A percentile compares a stretch with the other conserved stretches of the same genome.
Conservation (phyloP, 2,888 invertebrate genomes). For the Meta bourneti region DNA sequence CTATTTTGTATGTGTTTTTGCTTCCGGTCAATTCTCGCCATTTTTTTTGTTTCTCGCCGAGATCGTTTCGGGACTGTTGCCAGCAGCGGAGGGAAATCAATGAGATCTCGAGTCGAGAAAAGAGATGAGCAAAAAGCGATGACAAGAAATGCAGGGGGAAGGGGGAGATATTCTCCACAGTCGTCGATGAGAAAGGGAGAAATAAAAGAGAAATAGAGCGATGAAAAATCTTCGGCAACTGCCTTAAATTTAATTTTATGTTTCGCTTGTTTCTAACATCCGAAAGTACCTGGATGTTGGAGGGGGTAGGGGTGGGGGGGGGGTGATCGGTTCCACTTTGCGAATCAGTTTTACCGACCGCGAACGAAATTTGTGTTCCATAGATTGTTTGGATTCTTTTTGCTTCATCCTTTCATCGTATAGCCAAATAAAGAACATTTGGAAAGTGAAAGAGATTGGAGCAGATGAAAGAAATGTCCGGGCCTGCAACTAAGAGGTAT, state of each 20-base stretch:
- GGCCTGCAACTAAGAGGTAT: neutral
- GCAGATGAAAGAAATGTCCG: neutral
- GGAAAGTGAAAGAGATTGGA: neutral
- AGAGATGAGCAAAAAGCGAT: conserved; percentile 23
- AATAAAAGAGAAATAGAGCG: conserved; percentile 38
- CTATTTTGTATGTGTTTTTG: neutral
- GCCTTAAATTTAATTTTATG: conserved; percentile 70
- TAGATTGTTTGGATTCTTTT: conserved; percentile 51
- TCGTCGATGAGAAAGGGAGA: neutral
- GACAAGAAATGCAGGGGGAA: neutral
- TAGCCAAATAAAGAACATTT: neutral
- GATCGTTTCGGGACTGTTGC: conserved; percentile 39
- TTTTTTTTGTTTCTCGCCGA: neutral
- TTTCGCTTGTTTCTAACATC: conserved; percentile 61
- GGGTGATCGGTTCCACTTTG: conserved; percentile 54
- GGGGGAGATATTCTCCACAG: neutral
- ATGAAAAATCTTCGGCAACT: conserved; percentile 26
- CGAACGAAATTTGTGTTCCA: conserved; percentile 41
- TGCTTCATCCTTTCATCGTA: neutral
- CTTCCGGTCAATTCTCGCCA: conserved; percentile 15
- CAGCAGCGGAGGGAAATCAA: conserved; percentile 48
- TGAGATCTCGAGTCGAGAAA: conserved; percentile 4
- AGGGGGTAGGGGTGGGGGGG: neutral
- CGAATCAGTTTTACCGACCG: conserved; percentile 54
- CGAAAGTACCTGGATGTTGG: neutral